phyloP scores from a whole-genome alignment of 2,113 vertebrate species.

The Cettia cetti region DNA sequence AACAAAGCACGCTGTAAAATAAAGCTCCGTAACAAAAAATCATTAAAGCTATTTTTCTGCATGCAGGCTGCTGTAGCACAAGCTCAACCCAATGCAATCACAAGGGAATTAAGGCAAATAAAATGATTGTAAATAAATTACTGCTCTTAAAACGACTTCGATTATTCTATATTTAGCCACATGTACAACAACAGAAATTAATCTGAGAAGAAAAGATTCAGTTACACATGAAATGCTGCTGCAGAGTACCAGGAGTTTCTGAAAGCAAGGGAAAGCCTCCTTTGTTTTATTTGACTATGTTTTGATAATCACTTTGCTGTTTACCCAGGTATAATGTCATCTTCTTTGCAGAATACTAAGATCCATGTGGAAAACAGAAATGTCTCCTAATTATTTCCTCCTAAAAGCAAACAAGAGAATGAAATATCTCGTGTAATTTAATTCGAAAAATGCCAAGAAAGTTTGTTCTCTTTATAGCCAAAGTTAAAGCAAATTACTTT shows the following conservation, averaged over 20 bases:
- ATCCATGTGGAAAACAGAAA: slow-evolving; percentile 58
- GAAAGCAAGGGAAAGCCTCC: neutral
- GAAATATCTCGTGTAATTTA: slow-evolving; percentile 60
- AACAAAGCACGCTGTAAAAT: slow-evolving; percentile 5
- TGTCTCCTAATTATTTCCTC: slow-evolving; percentile 65
- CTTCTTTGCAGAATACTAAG: slow-evolving; percentile 56
- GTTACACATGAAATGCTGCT: neutral
- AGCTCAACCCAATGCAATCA: slow-evolving; percentile 39
- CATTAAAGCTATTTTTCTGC: slow-evolving; percentile 54
- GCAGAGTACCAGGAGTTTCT: slow-evolving; percentile 2
- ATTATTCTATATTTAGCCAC: neutral
- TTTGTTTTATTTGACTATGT: slow-evolving; percentile 50
- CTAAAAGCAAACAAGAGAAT: slow-evolving; percentile 58
- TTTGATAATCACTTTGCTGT: slow-evolving; percentile 51
- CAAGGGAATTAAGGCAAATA: slow-evolving; percentile 39
- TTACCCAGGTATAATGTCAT: slow-evolving; percentile 54
- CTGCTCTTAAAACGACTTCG: neutral
- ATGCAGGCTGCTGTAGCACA: neutral
- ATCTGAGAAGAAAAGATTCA: slow-evolving; percentile 10
- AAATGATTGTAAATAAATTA: slow-evolving; percentile 40
- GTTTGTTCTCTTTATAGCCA: neutral
- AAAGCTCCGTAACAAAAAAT: slow-evolving; percentile 25
- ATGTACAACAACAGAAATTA: neutral
- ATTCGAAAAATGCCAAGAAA: slow-evolving; percentile 44
- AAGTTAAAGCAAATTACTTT: slow-evolving; percentile 45